Evolutionary conservation across 1,140 invertebrate genomes (phyloP).

Genomic region (Leptopilina clavipes): DNA sequence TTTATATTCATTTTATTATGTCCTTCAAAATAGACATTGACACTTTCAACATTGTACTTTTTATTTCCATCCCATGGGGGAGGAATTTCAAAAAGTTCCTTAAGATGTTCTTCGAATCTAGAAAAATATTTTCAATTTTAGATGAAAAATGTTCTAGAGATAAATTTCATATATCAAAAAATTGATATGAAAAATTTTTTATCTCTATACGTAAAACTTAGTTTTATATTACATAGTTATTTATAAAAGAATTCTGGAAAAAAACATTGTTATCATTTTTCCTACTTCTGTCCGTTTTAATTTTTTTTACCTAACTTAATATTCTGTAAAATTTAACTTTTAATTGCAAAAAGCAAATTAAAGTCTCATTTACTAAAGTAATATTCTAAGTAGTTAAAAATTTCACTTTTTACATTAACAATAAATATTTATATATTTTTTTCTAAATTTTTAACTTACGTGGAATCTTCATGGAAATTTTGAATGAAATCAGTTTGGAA

Average conservation of each 20-base stretch:
- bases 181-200: not conserved
- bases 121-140: constrained; percentile 50
- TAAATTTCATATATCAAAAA: not conserved
- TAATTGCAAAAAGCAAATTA: too few relatives aligned
- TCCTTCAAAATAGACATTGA: constrained; percentile 90
- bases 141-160: constrained; percentile 1
- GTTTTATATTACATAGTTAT: too few relatives aligned
- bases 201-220: too few relatives aligned
- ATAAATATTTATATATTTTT: too few relatives aligned
- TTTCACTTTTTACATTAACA: too few relatives aligned
- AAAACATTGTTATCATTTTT: too few relatives aligned
- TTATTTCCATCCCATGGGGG: constrained; percentile 84
- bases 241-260: constrained; percentile 10
- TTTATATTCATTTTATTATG: constrained; percentile 79
- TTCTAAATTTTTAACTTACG: too few relatives aligned
- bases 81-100: constrained; percentile 82
- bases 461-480: constrained; percentile 82
- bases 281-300: too few relatives aligned
- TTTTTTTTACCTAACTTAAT: too few relatives aligned
- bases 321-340: too few relatives aligned
- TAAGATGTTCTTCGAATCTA: constrained; percentile 84
- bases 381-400: too few relatives aligned
- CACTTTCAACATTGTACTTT: constrained; percentile 80
- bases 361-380: too few relatives aligned
- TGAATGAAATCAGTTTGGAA: constrained; percentile 83